Base-by-base conservation (phyloP, 2,797 vertebrate species). In the Falco naumanni region DNA sequence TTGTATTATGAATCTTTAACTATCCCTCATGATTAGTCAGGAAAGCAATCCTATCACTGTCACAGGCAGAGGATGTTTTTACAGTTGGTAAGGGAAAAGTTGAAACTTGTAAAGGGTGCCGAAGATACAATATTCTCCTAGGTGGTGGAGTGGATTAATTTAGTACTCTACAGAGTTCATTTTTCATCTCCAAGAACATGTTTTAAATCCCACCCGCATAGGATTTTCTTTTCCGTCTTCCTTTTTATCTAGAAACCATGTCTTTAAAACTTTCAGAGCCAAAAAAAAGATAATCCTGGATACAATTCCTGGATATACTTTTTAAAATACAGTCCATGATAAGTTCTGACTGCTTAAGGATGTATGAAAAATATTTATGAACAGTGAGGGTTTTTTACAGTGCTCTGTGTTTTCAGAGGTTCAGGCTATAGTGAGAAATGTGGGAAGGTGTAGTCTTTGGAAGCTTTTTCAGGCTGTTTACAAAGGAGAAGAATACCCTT, bases 41-140 rank as follows among this genome's bases (percentile, higher is more conserved):
- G 93, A 95, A 95, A 87, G 77, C 90, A 96, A 89, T 89, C 85
- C 87, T 91, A 85, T 94, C 93, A 74, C 71, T 96, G 92, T 97
- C 86, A 82, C 48, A 87, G 76, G 92, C 96, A 96, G 94, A 97
- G 94, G 94, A 78, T 95, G 87, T 96, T 97, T 98, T 97, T 95
- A 96, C 96, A 94, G 94, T 96, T 95, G 86, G 41, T 43, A 84
- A 86, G 70, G 65, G 83, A 96, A 71, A 90, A 91, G 77, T 70
- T 90, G 90, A 91, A 96, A 89, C 96, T 96, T 95, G 83, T 63
- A 54, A 85, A 96, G 64, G 87, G 79, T 96, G 86, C 92, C 4
- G 10, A 90, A 95, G 89, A 87, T 93, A 88, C 1, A 92, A 74
- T 96, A 96, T 87, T 92, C 93, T 96, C 80, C 68, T 92, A 71